Evolutionary conservation across 2,113 vertebrate species (phyloP), one percentile per base, ranked within the genome.

Genomic region (Bolborhynchus lineola): DNA sequence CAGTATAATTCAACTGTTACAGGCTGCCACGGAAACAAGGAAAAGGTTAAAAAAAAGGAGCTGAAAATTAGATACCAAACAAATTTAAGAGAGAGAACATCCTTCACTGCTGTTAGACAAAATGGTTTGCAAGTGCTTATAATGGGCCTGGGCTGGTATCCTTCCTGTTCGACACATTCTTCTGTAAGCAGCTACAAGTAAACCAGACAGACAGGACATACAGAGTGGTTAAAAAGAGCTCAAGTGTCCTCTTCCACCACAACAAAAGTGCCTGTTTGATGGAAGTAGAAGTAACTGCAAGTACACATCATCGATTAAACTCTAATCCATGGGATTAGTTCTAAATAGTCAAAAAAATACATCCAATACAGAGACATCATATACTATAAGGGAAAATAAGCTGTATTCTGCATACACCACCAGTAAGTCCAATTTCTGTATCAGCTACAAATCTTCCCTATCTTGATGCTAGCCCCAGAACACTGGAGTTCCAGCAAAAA

Each of bases 21-120:
- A 76, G 33, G 42, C 47, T 82, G 49, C 67, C 63, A 72, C 31
- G 29, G 68, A 93, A 95, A 88, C 76, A 16, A 72, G 19, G 13
- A 59, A 35, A 35, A 59, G 33, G 33, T 24, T 35, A 23, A n/a
- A n/a, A 59, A 46, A 84, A 13, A 7, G 2, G 3, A 3, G 11
- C 20, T 59, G 50, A 87, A 82, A 71, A 87, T 67, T 23, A 88
- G 37, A 17, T 59, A 52, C 20, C n/a, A 72, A 47, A 82, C 28
- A 82, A 82, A 95, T 77, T 8, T 70, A 77, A 87, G n/a, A 49
- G 50, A 41, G 14, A 92, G 49, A 79, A 76, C 19, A 86, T 42
- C 39, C n/a, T 76, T 82, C 57, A 25, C 8, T 68, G 47, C 44
- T 84, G 39, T 78, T n/a, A 67, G 9, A 79, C 63, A 88, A 71